Evolutionary conservation across 1,140 invertebrate species (phyloP), one percentile per base, ranked within the genome.

Genomic region (Brachionus manjavacas): DNA sequence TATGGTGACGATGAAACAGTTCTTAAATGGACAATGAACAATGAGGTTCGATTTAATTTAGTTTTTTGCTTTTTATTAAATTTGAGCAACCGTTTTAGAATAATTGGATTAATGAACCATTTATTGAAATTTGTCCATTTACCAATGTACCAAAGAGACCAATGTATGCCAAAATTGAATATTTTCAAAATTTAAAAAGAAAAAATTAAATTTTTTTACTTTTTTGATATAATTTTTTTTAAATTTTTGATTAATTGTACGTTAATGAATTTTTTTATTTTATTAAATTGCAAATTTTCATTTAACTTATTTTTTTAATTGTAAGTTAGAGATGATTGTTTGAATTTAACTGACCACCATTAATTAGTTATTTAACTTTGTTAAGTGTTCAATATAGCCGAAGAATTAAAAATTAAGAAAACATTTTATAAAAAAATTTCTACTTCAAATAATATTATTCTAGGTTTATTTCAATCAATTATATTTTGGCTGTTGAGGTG

Each of bases 81-180:
- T 66, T 16, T 49, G 23, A 80, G 41, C 14, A 41, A 70, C 84
- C 12, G 14, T 12, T 43, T 86, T 87, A 91, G 90, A 87, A 88
- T 79, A 86, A 91, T 9, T 91, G 91, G 91, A 91, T 90, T 8
- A 91, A 91, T 86, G 90, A 91, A 84, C 91, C 91, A 16, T 87
- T 91, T 28, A 86, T 90, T 60, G 90, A 91, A 85, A 87, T 90
- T 8, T 88, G 88, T 86, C 87, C 87, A 3, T 84, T 85, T 11
- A 89, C 89, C 39, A 87, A 87, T 39, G 86, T 85, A 60, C 85
- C 88, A n/a, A 87, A 86, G 12, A 85, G 88, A 60, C 88, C 88
- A 2, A 85, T 85, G 6, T 89, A 89, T 85, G 88, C 89, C 1
- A 83, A 78, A 81, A 52, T 60, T 14, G 49, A 81, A 60, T 81